Evolutionary conservation across 1,140 invertebrate genomes (phyloP).

Genomic region (Ctenoplectra terminalis): DNA sequence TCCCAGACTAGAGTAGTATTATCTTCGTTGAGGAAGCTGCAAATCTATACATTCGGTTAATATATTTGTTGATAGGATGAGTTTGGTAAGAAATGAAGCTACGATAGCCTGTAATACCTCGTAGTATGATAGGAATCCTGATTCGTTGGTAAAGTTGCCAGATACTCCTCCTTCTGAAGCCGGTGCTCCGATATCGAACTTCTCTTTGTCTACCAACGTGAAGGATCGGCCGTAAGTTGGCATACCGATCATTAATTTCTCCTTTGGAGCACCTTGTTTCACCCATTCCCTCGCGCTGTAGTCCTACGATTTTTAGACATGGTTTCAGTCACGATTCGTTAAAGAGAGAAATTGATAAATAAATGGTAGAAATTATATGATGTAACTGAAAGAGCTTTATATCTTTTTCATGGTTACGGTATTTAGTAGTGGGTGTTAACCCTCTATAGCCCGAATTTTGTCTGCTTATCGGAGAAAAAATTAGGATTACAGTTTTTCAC

Average conservation of each 20-base stretch:
- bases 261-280: slow-evolving; percentile 95
- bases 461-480: too few species aligned
- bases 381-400: too few species aligned
- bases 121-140: slow-evolving; percentile 96
- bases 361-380: too few species aligned
- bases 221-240: slow-evolving; percentile 97
- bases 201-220: slow-evolving; percentile 93
- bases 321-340: too few species aligned
- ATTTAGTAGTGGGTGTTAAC: too few species aligned
- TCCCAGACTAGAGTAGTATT: slow-evolving; percentile 98
- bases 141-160: slow-evolving; percentile 94
- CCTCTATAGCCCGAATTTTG: too few species aligned
- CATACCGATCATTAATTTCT: slow-evolving; percentile 97
- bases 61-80: background rate
- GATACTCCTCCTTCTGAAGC: slow-evolving; percentile 92
- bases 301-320: slow-evolving; percentile 85
- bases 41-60: slow-evolving; percentile 84
- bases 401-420: too few species aligned
- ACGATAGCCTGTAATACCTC: slow-evolving; percentile 84
- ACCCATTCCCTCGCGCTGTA: slow-evolving; percentile 96
- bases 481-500: too few species aligned
- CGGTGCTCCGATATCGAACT: slow-evolving; percentile 96
- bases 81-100: background rate
- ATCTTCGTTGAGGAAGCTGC: slow-evolving; percentile 94
- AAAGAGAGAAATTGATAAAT: too few species aligned